phyloP scores from a whole-genome alignment of 2,797 vertebrate genomes.

The Echeneis naucrates region DNA sequence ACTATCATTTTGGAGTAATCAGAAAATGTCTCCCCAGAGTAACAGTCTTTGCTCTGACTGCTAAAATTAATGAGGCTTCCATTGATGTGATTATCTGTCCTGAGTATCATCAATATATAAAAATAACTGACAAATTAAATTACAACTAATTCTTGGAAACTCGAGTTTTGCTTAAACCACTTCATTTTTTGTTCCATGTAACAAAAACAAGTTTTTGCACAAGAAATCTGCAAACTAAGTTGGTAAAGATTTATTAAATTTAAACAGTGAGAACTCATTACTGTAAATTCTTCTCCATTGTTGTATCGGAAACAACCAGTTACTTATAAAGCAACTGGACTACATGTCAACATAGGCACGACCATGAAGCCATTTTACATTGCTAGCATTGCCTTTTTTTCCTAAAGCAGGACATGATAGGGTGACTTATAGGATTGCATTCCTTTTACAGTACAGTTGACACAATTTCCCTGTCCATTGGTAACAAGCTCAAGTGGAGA shows the following conservation, averaged over 20 bases:
- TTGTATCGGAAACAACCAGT: slow-evolving; percentile 43
- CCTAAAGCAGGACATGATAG: slow-evolving; percentile 34
- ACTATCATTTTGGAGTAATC: slow-evolving; percentile 78
- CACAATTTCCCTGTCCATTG: slow-evolving; percentile 2
- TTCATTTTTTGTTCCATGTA: neutral
- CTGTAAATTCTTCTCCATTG: slow-evolving; percentile 46
- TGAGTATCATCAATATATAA: slow-evolving; percentile 57
- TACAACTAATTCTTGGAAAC: slow-evolving; percentile 53
- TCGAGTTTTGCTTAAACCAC: slow-evolving; percentile 17
- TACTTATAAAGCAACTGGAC: slow-evolving; percentile 69
- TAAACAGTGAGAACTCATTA: slow-evolving; percentile 54
- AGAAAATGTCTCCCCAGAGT: slow-evolving; percentile 71
- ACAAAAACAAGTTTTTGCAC: neutral
- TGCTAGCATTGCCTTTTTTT: slow-evolving; percentile 25
- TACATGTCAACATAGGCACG: slow-evolving; percentile 37
- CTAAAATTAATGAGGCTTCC: slow-evolving; percentile 72
- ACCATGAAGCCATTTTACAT: slow-evolving; percentile 53
- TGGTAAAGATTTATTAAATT: slow-evolving; percentile 69
- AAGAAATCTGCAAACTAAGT: slow-evolving; percentile 38
- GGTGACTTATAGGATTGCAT: slow-evolving; percentile 26
- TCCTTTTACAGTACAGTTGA: slow-evolving; percentile 22
- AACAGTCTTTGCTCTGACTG: slow-evolving; percentile 72
- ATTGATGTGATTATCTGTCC: slow-evolving; percentile 68
- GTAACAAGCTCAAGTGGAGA: slow-evolving; percentile 42
- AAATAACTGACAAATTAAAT: slow-evolving; percentile 71